Evolutionary conservation across 2,113 vertebrate species (phyloP).

Genomic region (Scomber japonicus): DNA sequence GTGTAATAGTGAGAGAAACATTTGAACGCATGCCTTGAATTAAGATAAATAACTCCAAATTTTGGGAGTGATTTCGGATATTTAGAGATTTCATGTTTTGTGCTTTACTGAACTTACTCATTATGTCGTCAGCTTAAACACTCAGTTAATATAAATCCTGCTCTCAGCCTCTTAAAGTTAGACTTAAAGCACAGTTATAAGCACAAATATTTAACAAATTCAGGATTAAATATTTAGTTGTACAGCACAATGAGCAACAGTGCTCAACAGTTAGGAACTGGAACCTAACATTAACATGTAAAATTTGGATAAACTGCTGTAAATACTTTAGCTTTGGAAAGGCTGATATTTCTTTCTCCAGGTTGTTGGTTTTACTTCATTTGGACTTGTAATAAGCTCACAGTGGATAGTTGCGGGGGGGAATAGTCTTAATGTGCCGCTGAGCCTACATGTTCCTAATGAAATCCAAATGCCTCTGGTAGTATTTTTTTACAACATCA

Average conservation of each 20-base stretch:
- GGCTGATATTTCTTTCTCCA: conserved; percentile 4
- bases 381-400: conserved; percentile 19
- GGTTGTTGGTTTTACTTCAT: conserved; percentile 18
- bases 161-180: neutral
- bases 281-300: too few species aligned
- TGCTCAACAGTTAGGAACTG: too few species aligned
- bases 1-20: too few species aligned
- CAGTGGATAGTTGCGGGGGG: conserved; percentile 14
- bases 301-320: too few species aligned
- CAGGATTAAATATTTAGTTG: neutral
- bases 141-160: neutral
- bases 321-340: conserved; percentile 2
- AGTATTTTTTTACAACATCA: conserved; percentile 36
- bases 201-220: neutral
- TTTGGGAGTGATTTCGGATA: neutral
- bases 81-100: neutral
- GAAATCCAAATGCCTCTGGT: conserved; percentile 38
- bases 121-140: neutral
- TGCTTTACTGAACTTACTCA: neutral
- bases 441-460: conserved; percentile 46
- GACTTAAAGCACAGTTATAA: neutral
- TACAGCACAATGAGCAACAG: neutral
- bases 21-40: too few species aligned
- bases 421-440: conserved; percentile 48
- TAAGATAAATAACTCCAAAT: too few species aligned